Conservation (phyloP, 2,888 invertebrate genomes). For the Hoplodrina blanda region DNA sequence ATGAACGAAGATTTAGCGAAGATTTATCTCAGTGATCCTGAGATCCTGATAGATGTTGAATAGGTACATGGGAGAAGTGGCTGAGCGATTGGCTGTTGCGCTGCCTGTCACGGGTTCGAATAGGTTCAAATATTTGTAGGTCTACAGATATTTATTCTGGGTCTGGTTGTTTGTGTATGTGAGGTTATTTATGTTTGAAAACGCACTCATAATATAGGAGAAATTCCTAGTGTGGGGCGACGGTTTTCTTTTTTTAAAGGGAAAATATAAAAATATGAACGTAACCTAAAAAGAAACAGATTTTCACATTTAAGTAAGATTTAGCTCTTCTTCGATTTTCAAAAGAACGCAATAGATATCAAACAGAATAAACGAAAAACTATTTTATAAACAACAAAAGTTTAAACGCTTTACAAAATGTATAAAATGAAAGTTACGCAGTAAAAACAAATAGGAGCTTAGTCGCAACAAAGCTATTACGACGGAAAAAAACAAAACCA, state of each 20-base stretch:
- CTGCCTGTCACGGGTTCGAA: no score
- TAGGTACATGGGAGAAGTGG: neutral
- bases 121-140: no score
- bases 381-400: neutral
- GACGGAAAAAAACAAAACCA: constrained; percentile 26
- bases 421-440: neutral
- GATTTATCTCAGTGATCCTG: constrained; percentile 15
- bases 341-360: neutral
- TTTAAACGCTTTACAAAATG: neutral
- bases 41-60: neutral
- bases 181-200: no score
- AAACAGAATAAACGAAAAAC: neutral
- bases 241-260: no score
- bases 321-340: no score
- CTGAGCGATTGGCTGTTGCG: no score
- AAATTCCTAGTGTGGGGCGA: no score
- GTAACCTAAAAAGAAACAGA: no score
- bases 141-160: no score
- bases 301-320: no score
- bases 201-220: no score
- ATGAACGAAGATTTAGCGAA: constrained; percentile 36
- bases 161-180: neutral
- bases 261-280: no score
- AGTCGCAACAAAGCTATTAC: neutral
- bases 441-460: constrained; percentile 8